Conservation (phyloP, 2,797 vertebrate genomes). For the Coregonus suidteri region DNA sequence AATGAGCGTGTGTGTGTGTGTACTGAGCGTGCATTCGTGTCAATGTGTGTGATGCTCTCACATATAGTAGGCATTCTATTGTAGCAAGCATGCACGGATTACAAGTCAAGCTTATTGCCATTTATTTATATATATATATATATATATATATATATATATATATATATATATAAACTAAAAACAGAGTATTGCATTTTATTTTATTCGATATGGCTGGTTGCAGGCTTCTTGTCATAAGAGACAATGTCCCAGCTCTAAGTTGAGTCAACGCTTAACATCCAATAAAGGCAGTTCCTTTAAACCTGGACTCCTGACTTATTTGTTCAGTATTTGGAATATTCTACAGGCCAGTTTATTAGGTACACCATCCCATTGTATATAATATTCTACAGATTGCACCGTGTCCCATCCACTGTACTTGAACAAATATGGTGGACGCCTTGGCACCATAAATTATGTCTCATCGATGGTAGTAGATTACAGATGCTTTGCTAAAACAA, state of each 20-base stretch:
- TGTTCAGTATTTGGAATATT: constrained; percentile 12
- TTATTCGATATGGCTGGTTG: constrained; percentile 53
- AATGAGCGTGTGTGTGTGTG: no score
- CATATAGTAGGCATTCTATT: constrained; percentile 53
- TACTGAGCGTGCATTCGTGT: neutral
- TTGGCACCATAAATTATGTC: no score
- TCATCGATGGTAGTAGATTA: no score
- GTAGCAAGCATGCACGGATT: constrained; percentile 67
- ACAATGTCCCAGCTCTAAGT: constrained; percentile 37
- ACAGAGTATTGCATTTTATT: no score
- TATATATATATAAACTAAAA: neutral
- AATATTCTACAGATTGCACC: no score
- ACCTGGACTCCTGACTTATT: constrained; percentile 30
- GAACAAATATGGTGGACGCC: no score
- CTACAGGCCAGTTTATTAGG: neutral
- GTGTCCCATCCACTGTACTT: no score
- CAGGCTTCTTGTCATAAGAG: constrained; percentile 51
- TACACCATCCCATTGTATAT: no score
- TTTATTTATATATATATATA: no score
- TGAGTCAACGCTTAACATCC: constrained; percentile 64
- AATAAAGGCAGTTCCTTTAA: constrained; percentile 74
- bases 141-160: constrained; percentile 48
- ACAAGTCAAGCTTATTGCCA: constrained; percentile 59
- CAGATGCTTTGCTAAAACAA: no score
- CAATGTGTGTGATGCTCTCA: constrained; percentile 36